Evolutionary conservation across 1,140 invertebrate genomes (phyloP), one percentile per base, ranked within the genome.

Genomic region (Capitella teleta): DNA sequence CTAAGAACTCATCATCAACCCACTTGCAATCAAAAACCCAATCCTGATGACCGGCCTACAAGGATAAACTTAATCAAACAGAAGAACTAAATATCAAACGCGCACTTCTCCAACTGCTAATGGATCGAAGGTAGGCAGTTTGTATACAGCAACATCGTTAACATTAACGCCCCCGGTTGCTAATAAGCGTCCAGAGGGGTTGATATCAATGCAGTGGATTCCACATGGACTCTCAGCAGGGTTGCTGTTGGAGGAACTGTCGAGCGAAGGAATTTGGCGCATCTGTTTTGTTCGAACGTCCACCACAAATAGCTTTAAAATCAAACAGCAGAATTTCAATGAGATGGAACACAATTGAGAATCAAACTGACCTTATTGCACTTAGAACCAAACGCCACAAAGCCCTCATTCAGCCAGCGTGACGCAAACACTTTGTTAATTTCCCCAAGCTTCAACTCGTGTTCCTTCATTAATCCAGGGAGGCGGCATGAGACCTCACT

Each of bases 401-500:
- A 89, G 65, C 86, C 78, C 73, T 92, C 86, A 61, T 86, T 90
- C 16, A 96, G 76, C 91, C 92, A 97, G 70, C 93, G 85, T 0
- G 90, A 91, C 70, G 90, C 91, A 75, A 95, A 95, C 37, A 95
- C 61, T 78, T 96, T 96, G 73, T 96, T 94, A 72, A 92, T 85
- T 23, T 57, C 54, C 30, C 66, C 68, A n/a, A 72, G 43, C 23
- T 59, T 45, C 49, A 57, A 67, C 55, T 71, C 67, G 40, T 61
- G 61, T 53, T 70, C 68, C 41, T 50, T 32, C 6, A 71, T 51
- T 3, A 67, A 37, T 12, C 52, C 42, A 28, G 70, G 70, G 46
- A 70, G 49, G 12, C 60, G 54, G 23, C 56, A 47, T 1, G 64
- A 54, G 2, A 61, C 28, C n/a, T n/a, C n/a, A n/a, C n/a, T n/a